Base-by-base conservation (phyloP, 2,797 vertebrate species). In the Brachymystax lenok region DNA sequence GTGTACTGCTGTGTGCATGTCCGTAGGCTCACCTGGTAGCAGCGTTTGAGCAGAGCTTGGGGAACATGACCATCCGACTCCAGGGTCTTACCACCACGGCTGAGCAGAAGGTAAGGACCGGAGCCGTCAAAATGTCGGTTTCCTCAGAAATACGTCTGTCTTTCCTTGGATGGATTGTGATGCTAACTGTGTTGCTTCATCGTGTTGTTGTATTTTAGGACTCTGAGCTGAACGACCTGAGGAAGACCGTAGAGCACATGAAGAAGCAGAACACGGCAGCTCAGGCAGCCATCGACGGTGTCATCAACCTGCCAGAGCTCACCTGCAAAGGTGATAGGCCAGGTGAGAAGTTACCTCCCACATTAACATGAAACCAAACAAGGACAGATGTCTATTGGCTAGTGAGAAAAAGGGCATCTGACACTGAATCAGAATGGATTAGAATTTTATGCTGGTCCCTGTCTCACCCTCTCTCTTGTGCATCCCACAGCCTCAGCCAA, bases 11-110 rank as follows among this genome's bases (percentile, higher is more conserved):
- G 10, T 13, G 8, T 46, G 56, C 52, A 14, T 64, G 24, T 69
- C 80, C 88, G 24, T 87, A 97, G 96, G 95, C 96, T 90, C 96
- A 97, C 82, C 94, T 97, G 1, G 96, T 97, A 77, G 96, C 96
- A 17, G 96, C 96, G 0, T 97, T 97, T 80, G 96, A 97, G 80
- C 95, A 97, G 88, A 97, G 96, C 76, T 90, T 97, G 77, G 94
- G 95, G 59, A 97, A 96, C 86, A 97, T 97, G 96, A 97, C 95
- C 0, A 94, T 96, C 89, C 89, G 96, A 52, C 91, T 97, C 76
- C 96, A 97, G 89, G 96, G 95, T 77, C 86, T 97, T 79, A 97
- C 96, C 2, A 95, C 94, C 88, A 95, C 96, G 3, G 95, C 96
- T 0, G 96, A 97, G 74, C 96, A 97, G 85, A 97, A 97, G 95